Conservation (phyloP, 2,797 vertebrate species). For the Notoglanidium macrostoma region DNA sequence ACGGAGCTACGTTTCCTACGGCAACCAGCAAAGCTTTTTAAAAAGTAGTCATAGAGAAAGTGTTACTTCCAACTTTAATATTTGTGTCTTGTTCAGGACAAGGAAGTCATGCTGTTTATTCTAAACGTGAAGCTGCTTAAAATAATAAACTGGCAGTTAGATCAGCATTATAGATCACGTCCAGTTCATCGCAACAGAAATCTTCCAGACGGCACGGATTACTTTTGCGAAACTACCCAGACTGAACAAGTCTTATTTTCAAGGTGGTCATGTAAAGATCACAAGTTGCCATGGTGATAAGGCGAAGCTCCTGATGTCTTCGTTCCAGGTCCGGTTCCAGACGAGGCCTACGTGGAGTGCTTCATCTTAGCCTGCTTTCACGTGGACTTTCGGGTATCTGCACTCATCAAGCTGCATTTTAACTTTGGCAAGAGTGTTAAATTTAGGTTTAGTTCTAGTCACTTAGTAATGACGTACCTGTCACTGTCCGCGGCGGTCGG, state of each 20-base stretch:
- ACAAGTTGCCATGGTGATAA: neutral
- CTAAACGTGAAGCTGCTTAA: no score
- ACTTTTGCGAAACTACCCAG: no score
- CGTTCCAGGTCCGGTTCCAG: neutral
- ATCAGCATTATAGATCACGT: neutral
- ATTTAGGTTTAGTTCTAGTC: no score
- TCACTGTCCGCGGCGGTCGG: constrained; percentile 78
- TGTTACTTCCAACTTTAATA: neutral
- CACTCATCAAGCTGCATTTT: neutral
- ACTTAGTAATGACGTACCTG: constrained; percentile 69
- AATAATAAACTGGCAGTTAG: no score
- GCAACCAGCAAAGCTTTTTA: neutral
- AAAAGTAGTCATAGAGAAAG: neutral
- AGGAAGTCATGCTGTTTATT: neutral
- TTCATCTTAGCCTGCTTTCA: neutral
- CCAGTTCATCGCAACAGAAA: no score
- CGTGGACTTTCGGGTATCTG: neutral
- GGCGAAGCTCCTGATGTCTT: neutral
- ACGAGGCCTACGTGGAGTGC: neutral
- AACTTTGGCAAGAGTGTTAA: neutral
- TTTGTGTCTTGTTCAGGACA: neutral
- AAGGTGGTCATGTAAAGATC: neutral
- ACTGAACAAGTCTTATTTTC: neutral
- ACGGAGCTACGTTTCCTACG: neutral
- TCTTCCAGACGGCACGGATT: no score